Base-by-base conservation (phyloP, 2,113 vertebrate species). In the Perca fluviatilis region DNA sequence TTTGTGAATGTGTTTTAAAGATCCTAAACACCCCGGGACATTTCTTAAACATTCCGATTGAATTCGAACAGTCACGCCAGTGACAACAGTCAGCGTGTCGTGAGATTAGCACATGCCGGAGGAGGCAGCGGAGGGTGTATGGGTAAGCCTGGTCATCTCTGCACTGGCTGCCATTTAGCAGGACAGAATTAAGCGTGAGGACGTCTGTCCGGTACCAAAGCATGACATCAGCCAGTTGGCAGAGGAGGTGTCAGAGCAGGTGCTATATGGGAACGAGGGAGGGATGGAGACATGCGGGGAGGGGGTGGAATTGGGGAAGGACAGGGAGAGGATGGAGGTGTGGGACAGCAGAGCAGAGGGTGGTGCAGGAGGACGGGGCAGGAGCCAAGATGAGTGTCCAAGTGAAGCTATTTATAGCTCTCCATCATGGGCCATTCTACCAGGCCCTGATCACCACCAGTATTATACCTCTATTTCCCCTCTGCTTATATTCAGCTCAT, bases 181-280 rank as follows among this genome's bases (percentile, higher is more conserved):
- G 74, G 82, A 71, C 84, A 85, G 89, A 90, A 91, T 90, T 82
- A 92, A 72, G 90, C 81, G 80, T 82, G 88, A 91, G 90, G 90
- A 94, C 56, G 90, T 90, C 84, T 91, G 89, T 92, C 90, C 91
- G 36, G 87, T 86, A 84, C 84, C 87, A 76, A 87, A 87, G 83
- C 85, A 88, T 93, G 93, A 93, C 94, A 92, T 92, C 92, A 94
- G 92, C 90, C 90, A 93, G 91, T 93, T 94, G 94, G 93, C 93
- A 94, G 82, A 82, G 88, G 87, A 94, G 90, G 90, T 92, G 94
- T 91, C 36, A 80, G 93, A 95, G 93, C 91, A 94, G 93, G 94
- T 95, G 92, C 94, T 93, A 80, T 81, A 87, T 91, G 92, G 90
- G 83, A 88, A 71, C 77, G 56, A 85, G 82, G 87, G 89, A 86